Conservation (phyloP, 2,113 vertebrate species). For the Edolisoma coerulescens region DNA sequence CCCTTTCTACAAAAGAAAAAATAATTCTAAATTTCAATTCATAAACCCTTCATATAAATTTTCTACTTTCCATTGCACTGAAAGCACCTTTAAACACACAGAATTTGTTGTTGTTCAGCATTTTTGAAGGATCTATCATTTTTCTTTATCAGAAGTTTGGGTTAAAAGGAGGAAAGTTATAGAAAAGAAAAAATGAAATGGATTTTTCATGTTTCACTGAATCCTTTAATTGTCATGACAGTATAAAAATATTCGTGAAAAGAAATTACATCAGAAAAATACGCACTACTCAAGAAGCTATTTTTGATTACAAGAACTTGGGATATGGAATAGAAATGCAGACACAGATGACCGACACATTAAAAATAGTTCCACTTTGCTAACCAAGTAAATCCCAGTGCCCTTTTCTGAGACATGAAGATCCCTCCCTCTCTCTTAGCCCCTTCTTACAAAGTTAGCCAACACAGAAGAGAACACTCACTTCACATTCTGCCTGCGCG, state of each 20-base stretch:
- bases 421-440: rapidly evolving
- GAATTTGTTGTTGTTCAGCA: not conserved
- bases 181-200: not conserved
- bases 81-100: not conserved
- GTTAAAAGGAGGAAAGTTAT: not conserved
- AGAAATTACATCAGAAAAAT: not conserved
- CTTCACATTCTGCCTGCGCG: not conserved
- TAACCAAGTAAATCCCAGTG: not conserved
- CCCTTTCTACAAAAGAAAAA: not conserved
- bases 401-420: not conserved
- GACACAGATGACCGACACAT: not conserved
- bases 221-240: not conserved
- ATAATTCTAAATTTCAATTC: not conserved
- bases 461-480: rapidly evolving
- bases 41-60: not conserved
- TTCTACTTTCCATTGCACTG: not conserved
- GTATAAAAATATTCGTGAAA: not conserved
- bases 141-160: not conserved
- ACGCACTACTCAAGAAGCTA: not conserved
- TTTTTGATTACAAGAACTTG: not conserved
- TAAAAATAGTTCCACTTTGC: not conserved
- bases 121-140: not conserved
- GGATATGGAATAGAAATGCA: not conserved
- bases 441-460: not conserved
- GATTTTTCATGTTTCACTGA: not conserved